Conservation (phyloP, 2,888 invertebrate genomes). For the Leucophenga maculata region DNA sequence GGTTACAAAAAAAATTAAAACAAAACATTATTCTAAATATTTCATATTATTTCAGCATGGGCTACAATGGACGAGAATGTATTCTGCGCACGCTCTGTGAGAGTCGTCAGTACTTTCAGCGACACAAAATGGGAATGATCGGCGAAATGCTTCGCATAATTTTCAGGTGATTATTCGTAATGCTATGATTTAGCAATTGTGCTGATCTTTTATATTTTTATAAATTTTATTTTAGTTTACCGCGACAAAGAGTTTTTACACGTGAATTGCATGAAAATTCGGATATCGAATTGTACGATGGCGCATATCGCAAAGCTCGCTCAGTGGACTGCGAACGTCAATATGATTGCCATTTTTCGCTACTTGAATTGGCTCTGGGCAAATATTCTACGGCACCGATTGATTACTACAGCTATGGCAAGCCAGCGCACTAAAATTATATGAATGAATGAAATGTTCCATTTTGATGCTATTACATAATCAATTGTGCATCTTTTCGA, state of each 20-base stretch:
- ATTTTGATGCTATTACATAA: no score
- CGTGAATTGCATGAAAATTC: conserved; percentile 79
- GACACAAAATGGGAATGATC: conserved; percentile 78
- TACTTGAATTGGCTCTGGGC: conserved; percentile 82
- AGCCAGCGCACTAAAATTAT: not conserved
- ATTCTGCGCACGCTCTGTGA: conserved; percentile 83
- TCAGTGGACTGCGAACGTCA: conserved; percentile 74
- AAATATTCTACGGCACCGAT: conserved; percentile 68
- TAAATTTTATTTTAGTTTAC: conserved; percentile 75
- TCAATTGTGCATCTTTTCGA: no score
- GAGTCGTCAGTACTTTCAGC: conserved; percentile 78
- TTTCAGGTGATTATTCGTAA: conserved; percentile 77
- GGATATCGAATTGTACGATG: conserved; percentile 79
- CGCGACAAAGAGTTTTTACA: conserved; percentile 77
- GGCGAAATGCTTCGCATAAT: conserved; percentile 81
- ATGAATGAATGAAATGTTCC: conserved; percentile 7
- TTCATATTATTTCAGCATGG: conserved; percentile 77
- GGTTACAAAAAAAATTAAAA: not conserved
- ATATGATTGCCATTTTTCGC: conserved; percentile 79
- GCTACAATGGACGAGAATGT: conserved; percentile 82
- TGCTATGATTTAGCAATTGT: not conserved
- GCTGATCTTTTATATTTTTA: not conserved
- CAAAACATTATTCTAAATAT: not conserved
- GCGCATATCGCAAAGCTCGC: conserved; percentile 76
- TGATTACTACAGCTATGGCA: conserved; percentile 53